These are phyloP conservation scores for Callipepla californica DNA, from an alignment of 2,113 vertebrate genomes.

Conservation along the genomic window DNA sequence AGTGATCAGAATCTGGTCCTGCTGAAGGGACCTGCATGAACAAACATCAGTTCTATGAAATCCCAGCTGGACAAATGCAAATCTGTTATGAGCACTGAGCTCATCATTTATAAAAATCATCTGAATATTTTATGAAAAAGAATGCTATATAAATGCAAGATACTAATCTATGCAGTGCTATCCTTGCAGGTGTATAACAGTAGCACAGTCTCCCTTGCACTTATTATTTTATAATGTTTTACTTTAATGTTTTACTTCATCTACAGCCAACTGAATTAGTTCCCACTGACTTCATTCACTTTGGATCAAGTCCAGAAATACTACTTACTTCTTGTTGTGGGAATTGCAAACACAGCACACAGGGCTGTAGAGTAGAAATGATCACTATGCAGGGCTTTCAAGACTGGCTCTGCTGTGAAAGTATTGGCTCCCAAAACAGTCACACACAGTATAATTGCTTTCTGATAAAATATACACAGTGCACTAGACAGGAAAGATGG, in stretches of 20 bases:
- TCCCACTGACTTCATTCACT: conserved; percentile 17
- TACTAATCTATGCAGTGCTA: background rate
- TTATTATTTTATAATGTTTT: background rate
- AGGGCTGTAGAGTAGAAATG: background rate
- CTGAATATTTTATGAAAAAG: background rate
- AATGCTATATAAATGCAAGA: background rate
- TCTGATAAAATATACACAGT: conserved; percentile 20
- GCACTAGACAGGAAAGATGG: conserved; percentile 30
- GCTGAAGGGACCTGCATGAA: background rate
- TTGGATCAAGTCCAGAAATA: conserved; percentile 6
- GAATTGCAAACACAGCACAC: conserved; percentile 35
- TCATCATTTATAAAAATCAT: background rate
- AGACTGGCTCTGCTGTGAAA: background rate
- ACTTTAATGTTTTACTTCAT: background rate
- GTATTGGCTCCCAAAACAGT: background rate
- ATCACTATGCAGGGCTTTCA: conserved; percentile 10
- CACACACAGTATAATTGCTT: background rate
- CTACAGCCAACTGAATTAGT: conserved; percentile 1
- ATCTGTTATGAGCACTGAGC: rapidly evolving
- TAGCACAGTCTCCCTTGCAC: background rate
- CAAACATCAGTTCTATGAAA: background rate
- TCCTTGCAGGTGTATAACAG: background rate
- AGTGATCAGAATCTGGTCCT: background rate
- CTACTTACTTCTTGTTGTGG: background rate
- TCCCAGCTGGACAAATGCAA: background rate